A percentile compares a stretch with the other conserved stretches of the same genome.
These are phyloP conservation scores for Menidia menidia DNA, from an alignment of 2,797 vertebrate species.

Conservation along the genomic window DNA sequence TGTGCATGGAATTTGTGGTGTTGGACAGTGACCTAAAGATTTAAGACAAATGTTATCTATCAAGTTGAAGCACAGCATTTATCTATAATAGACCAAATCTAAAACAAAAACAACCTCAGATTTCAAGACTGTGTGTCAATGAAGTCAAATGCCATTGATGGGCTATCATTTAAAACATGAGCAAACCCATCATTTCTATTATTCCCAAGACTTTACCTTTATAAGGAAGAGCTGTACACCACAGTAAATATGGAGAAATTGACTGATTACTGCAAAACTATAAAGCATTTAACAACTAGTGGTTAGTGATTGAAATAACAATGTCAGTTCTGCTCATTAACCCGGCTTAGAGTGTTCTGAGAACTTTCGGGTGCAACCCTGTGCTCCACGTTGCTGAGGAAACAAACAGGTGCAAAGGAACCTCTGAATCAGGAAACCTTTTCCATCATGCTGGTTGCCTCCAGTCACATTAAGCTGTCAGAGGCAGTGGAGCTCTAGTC, in stretches of 20 bases:
- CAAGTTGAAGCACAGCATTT: no score
- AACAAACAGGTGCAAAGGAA: conserved; percentile 44
- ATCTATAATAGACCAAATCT: no score
- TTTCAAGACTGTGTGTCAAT: no score
- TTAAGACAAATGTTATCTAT: no score
- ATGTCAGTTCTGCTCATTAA: conserved; percentile 9
- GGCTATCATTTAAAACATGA: conserved; percentile 4
- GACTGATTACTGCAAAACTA: neutral
- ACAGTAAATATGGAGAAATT: conserved; percentile 5
- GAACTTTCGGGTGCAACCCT: conserved; percentile 18
- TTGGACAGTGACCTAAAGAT: neutral
- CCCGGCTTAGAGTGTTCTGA: conserved; percentile 10
- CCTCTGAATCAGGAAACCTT: conserved; percentile 52
- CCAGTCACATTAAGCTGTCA: conserved; percentile 66
- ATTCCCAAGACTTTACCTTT: neutral
- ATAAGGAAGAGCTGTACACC: neutral
- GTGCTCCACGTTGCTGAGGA: conserved; percentile 24
- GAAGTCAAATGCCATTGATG: neutral
- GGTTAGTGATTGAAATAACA: neutral
- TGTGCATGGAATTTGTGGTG: conserved; percentile 26
- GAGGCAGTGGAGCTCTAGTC: conserved; percentile 34
- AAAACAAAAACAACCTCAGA: no score
- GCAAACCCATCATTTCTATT: neutral
- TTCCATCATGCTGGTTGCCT: conserved; percentile 59
- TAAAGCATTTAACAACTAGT: neutral